Conservation (phyloP, 2,888 invertebrate genomes). For the Thereva unica region DNA sequence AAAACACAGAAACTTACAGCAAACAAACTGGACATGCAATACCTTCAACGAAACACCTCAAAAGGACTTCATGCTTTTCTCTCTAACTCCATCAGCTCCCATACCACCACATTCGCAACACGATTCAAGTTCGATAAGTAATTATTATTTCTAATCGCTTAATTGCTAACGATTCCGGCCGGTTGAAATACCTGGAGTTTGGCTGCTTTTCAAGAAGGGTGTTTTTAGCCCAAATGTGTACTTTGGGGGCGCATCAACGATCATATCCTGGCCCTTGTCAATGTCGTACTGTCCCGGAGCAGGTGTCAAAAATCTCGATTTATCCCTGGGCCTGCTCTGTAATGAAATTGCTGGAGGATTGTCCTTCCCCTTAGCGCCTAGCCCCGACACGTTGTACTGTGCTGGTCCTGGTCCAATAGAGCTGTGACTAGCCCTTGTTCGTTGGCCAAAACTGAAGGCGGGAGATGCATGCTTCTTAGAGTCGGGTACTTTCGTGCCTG, state of each 20-base stretch:
- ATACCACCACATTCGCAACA: slow-evolving; percentile 4
- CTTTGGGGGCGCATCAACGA: slow-evolving; percentile 63
- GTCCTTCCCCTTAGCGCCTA: slow-evolving; percentile 81
- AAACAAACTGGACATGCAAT: background rate
- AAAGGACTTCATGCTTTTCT: slow-evolving; percentile 1
- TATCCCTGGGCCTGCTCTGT: slow-evolving; percentile 68
- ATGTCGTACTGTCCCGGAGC: slow-evolving; percentile 91
- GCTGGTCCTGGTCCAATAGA: slow-evolving; percentile 81
- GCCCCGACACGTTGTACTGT: slow-evolving; percentile 85
- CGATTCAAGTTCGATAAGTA: too few relatives aligned
- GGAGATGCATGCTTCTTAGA: slow-evolving; percentile 79
- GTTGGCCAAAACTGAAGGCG: slow-evolving; percentile 79
- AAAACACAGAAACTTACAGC: too few relatives aligned
- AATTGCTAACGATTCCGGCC: too few relatives aligned
- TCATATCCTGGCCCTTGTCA: slow-evolving; percentile 66
- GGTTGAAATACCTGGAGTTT: slow-evolving; percentile 67
- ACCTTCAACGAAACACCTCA: background rate
- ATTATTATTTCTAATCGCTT: too few relatives aligned
- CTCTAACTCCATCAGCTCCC: background rate
- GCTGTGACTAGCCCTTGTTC: slow-evolving; percentile 62
- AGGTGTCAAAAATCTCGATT: slow-evolving; percentile 66
- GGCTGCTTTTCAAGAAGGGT: slow-evolving; percentile 63
- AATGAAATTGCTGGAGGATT: slow-evolving; percentile 77
- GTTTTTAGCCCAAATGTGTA: slow-evolving; percentile 77
- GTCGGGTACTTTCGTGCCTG: slow-evolving; percentile 77